Evolutionary conservation across 2,113 vertebrate genomes (phyloP).

Genomic region (Amphiprion ocellaris): DNA sequence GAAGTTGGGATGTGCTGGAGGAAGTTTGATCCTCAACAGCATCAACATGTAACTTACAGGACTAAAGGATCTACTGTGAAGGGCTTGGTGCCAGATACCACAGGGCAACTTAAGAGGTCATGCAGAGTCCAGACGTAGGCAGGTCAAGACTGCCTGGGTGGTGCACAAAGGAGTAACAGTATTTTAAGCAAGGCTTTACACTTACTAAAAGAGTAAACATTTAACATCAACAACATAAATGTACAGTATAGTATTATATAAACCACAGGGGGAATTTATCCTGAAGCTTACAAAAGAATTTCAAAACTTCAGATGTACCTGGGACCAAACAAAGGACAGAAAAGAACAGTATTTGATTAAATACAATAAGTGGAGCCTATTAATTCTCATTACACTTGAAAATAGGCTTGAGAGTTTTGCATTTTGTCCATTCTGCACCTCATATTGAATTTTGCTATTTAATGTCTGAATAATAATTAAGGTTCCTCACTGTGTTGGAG

Average conservation of each 20-base stretch:
- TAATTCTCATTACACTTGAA: too few species aligned
- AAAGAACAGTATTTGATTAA: too few species aligned
- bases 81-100: neutral
- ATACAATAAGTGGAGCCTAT: too few species aligned
- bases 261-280: too few species aligned
- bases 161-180: neutral
- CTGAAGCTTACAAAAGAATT: too few species aligned
- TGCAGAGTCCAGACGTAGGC: neutral
- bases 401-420: too few species aligned
- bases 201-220: neutral
- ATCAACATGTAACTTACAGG: neutral
- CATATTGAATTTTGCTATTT: too few species aligned
- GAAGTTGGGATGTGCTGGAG: neutral
- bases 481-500: too few species aligned
- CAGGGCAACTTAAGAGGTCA: neutral
- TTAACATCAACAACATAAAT: neutral
- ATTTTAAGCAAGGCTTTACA: neutral
- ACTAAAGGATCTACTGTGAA: neutral
- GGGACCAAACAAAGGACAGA: too few species aligned
- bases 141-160: neutral
- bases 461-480: too few species aligned
- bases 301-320: too few species aligned
- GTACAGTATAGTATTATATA: neutral
- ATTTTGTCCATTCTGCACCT: too few species aligned
- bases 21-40: neutral